Percentiles rank a stretch among this genome's conserved stretches.
Evolutionary conservation across 1,140 invertebrate species (phyloP).

Genomic region (Drosophila insularis): DNA sequence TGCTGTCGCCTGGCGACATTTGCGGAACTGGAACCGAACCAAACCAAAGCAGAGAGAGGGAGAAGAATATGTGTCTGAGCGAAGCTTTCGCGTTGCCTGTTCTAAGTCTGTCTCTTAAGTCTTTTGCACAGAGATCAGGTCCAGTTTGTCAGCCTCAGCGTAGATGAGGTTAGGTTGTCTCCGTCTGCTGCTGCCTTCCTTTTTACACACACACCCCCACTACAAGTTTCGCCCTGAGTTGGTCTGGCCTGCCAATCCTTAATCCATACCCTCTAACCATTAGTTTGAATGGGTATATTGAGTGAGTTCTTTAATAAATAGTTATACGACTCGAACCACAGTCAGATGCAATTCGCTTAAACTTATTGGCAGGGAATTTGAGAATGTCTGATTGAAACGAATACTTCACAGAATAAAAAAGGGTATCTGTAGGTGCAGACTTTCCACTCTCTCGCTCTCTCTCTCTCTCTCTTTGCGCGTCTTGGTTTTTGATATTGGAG

Average conservation of each 20-base stretch:
- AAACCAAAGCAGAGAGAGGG: constrained; percentile 5
- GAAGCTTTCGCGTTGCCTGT: constrained; percentile 45
- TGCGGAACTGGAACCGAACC: constrained; percentile 76
- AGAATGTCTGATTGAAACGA: no score
- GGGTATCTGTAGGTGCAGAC: not conserved
- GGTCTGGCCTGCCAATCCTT: constrained; percentile 40
- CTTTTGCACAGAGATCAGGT: constrained; percentile 32
- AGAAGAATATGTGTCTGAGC: not conserved
- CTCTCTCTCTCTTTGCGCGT: constrained; percentile 33
- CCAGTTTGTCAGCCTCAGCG: constrained; percentile 47
- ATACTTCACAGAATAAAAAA: not conserved
- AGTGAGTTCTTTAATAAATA: not conserved
- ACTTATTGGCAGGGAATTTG: no score
- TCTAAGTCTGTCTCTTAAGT: constrained; percentile 5
- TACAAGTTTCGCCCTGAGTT: not conserved
- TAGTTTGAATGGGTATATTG: not conserved
- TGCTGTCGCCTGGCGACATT: constrained; percentile 76
- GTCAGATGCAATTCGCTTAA: no score
- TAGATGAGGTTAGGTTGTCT: not conserved
- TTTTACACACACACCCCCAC: constrained; percentile 27
- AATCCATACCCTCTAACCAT: constrained; percentile 18
- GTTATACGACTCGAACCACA: no score
- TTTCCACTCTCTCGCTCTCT: constrained; percentile 15
- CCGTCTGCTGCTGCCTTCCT: constrained; percentile 12
- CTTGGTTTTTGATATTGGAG: constrained; percentile 48